These are phyloP conservation scores for Parascotia fuliginaria DNA, from an alignment of 2,888 invertebrate genomes.

Conservation along the genomic window DNA sequence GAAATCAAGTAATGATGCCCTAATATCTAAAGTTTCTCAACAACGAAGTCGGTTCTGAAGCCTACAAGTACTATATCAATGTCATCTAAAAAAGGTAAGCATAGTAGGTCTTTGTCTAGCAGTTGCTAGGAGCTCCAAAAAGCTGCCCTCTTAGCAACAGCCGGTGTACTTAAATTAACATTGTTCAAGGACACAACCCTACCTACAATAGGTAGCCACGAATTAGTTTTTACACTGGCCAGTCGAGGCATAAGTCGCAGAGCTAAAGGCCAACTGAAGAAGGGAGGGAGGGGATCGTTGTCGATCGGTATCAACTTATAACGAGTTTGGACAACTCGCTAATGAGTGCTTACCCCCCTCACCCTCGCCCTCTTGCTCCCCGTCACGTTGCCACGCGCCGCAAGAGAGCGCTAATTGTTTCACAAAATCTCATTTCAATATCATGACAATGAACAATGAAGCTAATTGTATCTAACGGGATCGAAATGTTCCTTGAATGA, in stretches of 20 bases:
- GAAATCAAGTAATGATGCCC: no score
- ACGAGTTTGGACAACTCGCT: slow-evolving; percentile 81
- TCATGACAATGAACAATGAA: slow-evolving; percentile 15
- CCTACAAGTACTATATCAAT: no score
- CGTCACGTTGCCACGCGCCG: slow-evolving; percentile 19
- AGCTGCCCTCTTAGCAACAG: no score
- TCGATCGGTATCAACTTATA: slow-evolving; percentile 64
- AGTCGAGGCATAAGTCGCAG: no score
- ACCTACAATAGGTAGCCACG: slow-evolving; percentile 13
- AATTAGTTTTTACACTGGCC: slow-evolving; percentile 63
- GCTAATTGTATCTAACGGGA: neutral
- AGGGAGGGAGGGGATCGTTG: slow-evolving; percentile 9
- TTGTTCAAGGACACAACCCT: slow-evolving; percentile 22
- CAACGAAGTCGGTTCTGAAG: no score
- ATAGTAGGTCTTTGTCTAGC: no score
- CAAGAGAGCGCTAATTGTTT: slow-evolving; percentile 38
- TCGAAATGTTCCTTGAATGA: neutral
- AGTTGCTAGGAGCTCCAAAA: no score
- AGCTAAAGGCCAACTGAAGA: no score
- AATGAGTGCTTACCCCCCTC: slow-evolving; percentile 64
- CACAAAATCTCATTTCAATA: slow-evolving; percentile 12
- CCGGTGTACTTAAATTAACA: neutral
- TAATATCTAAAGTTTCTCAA: no score
- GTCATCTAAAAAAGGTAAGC: no score
- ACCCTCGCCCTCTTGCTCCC: neutral